Evolutionary conservation across 2,797 vertebrate species (phyloP).

Genomic region (Anableps anableps): DNA sequence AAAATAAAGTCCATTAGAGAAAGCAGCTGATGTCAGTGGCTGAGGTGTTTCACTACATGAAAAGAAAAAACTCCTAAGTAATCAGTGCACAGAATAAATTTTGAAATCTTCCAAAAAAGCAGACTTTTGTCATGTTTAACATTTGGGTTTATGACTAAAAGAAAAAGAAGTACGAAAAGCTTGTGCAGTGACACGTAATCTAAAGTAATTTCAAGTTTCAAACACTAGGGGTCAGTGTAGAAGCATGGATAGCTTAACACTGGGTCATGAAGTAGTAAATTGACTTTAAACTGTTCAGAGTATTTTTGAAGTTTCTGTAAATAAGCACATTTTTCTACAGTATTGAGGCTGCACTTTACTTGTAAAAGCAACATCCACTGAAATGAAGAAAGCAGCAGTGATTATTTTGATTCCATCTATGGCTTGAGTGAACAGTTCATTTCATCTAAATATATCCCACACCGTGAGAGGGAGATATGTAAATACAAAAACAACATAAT

Average conservation of each 20-base stretch:
- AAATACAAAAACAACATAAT: background rate
- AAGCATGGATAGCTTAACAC: background rate
- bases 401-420: background rate
- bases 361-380: background rate
- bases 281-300: background rate
- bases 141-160: background rate
- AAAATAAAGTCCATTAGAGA: background rate
- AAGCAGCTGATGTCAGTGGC: background rate
- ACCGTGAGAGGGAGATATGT: background rate
- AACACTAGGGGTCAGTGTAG: constrained; percentile 2
- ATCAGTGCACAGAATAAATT: background rate
- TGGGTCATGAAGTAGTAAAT: background rate
- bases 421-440: background rate
- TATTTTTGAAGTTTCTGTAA: background rate
- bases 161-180: background rate
- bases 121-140: background rate
- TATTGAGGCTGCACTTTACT: background rate
- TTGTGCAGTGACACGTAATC: background rate
- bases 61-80: background rate
- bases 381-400: background rate
- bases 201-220: background rate
- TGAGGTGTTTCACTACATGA: background rate
- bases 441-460: background rate
- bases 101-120: background rate
- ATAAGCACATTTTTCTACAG: background rate